Evolutionary conservation across 2,888 invertebrate genomes (phyloP).

Genomic region (Nysson spinosus): DNA sequence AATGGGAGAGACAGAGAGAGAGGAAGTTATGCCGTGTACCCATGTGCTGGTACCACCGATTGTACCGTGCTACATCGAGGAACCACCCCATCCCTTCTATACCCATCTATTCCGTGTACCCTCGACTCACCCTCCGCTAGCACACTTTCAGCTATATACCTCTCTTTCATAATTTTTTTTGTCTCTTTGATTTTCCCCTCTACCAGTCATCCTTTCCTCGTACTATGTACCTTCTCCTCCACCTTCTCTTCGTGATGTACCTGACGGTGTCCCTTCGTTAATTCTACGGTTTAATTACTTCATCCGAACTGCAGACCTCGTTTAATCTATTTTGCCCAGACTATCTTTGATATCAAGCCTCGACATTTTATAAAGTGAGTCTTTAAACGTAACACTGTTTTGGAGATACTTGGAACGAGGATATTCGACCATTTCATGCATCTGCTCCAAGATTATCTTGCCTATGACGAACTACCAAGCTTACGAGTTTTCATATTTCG

Average conservation of each 20-base stretch:
- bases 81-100: constrained; percentile 48
- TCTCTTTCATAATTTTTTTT: constrained; percentile 38
- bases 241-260: constrained; percentile 31
- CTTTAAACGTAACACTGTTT: too few species aligned
- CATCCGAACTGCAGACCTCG: constrained; percentile 10
- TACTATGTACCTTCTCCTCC: constrained; percentile 26
- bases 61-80: constrained; percentile 62
- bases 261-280: constrained; percentile 41
- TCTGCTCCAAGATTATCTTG: constrained; percentile 55
- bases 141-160: constrained; percentile 60
- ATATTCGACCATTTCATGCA: constrained; percentile 62
- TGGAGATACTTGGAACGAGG: too few species aligned
- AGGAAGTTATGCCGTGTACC: constrained; percentile 57
- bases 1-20: constrained; percentile 14
- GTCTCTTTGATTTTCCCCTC: constrained; percentile 26
- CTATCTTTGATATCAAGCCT: too few species aligned
- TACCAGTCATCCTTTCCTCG: constrained; percentile 14
- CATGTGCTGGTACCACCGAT: constrained; percentile 64
- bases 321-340: too few species aligned
- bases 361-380: too few species aligned
- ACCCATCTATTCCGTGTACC: constrained; percentile 45
- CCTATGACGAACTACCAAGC: constrained; percentile 62
- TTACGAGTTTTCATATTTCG: constrained; percentile 68
- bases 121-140: constrained; percentile 48
- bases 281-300: constrained; percentile 71